A percentile compares a stretch with the other conserved stretches of the same genome.
phyloP scores from a whole-genome alignment of 2,797 vertebrate genomes.

The Gymnothorax javanicus region DNA sequence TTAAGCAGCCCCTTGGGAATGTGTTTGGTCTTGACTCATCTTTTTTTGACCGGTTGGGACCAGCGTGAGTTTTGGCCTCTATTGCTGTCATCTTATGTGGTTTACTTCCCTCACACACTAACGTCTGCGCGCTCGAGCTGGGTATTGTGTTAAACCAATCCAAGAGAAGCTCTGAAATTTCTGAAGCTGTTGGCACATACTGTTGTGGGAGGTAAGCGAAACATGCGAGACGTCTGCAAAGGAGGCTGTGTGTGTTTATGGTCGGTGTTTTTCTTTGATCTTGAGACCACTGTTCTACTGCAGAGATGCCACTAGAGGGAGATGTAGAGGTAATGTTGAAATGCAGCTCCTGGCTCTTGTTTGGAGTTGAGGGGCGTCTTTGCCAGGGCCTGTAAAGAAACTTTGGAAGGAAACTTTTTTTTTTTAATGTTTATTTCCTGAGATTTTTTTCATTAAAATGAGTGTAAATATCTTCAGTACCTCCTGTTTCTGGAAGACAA shows the following conservation, averaged over 20 bases:
- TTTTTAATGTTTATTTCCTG: not conserved
- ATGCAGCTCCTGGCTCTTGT: not conserved
- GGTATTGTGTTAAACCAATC: no score
- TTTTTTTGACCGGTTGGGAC: not conserved
- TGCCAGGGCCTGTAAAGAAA: not conserved
- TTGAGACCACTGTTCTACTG: not conserved
- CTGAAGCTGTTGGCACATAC: no score
- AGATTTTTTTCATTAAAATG: not conserved
- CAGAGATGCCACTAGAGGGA: not conserved
- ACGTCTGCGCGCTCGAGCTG: no score
- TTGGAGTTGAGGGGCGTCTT: not conserved
- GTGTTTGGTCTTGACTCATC: not conserved
- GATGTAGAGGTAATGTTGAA: not conserved
- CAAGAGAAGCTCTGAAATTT: no score
- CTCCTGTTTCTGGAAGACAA: not conserved
- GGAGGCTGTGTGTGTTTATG: no score
- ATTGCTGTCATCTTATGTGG: not conserved
- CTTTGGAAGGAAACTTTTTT: not conserved
- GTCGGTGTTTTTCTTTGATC: not conserved
- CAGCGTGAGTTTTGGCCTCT: not conserved
- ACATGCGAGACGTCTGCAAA: no score
- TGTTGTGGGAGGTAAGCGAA: no score
- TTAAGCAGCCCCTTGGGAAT: not conserved
- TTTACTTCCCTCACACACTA: no score
- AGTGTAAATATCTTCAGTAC: not conserved